Evolutionary conservation across 2,797 vertebrate genomes (phyloP), one percentile per base, ranked within the genome.

Genomic region (Alauda arvensis): DNA sequence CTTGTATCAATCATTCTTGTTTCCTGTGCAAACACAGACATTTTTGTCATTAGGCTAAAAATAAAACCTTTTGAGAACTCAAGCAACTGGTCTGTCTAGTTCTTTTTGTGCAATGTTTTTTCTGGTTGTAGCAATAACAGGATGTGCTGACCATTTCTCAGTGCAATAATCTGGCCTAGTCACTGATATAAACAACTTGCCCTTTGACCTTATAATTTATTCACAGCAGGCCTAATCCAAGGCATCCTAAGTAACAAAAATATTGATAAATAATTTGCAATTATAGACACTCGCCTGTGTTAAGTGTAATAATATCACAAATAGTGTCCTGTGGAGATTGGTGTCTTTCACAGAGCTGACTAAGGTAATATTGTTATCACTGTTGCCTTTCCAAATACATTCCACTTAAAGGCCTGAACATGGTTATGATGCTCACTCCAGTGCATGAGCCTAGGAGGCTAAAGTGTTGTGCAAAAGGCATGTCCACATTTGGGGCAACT

Each of bases 21-120:
- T 96, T 93, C 95, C 94, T 96, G 51, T 93, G 85, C 90, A 96
- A 97, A 97, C 95, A 96, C 93, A 96, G 95, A 93, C 95, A 96
- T 92, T 94, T 97, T 94, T 96, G 95, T 88, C 95, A 95, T 96
- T 95, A 95, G 86, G 85, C 91, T 96, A 96, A 96, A 97, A 96
- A 96, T 95, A 96, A 92, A 75, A 45, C 52, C 77, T 94, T 95
- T 91, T 87, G 82, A 88, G 90, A 90, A 93, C 74, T 88, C 75
- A 84, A 86, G 90, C 62, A 87, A 95, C 93, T 87, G 74, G 94
- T 95, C 87, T 85, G 81, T 92, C 94, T 91, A 78, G 90, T 84
- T 91, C 59, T 93, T 87, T 90, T 82, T 20, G 9, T 24, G 57
- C 8, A 71, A 51, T 92, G 80, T 68, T 96, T 96, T 94, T 78